phyloP scores from a whole-genome alignment of 2,113 vertebrate species.

The Urocitellus parryii region DNA sequence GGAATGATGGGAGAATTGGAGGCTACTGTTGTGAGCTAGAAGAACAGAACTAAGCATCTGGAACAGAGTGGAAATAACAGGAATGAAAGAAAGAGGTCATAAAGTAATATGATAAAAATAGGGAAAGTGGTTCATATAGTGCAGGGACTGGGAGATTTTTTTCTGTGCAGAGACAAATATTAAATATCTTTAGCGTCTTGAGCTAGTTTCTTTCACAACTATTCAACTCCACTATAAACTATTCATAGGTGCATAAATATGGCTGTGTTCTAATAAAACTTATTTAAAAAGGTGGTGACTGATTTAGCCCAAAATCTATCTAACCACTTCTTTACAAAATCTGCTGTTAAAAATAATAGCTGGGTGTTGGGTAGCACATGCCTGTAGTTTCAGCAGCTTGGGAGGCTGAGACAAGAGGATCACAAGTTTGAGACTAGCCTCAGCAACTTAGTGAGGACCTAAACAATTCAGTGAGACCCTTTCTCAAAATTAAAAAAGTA shows the following conservation, averaged over 20 bases:
- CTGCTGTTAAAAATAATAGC: neutral
- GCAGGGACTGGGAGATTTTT: neutral
- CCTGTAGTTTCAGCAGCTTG: too few relatives aligned
- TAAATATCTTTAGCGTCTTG: neutral
- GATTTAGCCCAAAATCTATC: neutral
- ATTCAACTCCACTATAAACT: neutral
- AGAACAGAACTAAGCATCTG: neutral
- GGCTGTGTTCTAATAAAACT: neutral
- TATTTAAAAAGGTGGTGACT: neutral
- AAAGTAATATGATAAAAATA: neutral
- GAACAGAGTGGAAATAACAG: neutral
- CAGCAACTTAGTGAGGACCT: too few relatives aligned
- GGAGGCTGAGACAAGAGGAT: too few relatives aligned
- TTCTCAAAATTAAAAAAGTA: too few relatives aligned
- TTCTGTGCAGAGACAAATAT: neutral
- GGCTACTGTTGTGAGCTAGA: too few relatives aligned
- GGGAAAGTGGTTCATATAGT: neutral
- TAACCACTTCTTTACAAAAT: constrained; percentile 15
- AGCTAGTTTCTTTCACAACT: neutral
- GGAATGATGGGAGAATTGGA: neutral
- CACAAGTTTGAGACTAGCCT: too few relatives aligned
- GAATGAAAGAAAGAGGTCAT: neutral
- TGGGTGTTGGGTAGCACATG: too few relatives aligned
- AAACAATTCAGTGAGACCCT: too few relatives aligned
- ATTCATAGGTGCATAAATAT: neutral